Conservation (phyloP, 2,888 invertebrate species). For the Cremastobaeus sp. region DNA sequence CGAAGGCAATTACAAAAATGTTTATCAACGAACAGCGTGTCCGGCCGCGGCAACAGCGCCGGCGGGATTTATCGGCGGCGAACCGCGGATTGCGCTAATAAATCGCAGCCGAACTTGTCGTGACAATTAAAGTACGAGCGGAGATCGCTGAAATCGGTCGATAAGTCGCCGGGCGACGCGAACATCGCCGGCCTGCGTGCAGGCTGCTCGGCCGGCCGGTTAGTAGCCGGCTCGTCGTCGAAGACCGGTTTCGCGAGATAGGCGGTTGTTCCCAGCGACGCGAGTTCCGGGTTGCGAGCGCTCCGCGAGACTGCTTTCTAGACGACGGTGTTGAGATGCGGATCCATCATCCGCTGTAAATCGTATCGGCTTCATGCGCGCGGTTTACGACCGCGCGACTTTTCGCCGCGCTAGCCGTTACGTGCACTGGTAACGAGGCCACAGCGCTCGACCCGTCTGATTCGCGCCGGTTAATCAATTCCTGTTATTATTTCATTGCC, state of each 20-base stretch:
- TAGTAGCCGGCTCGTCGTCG: slow-evolving; percentile 23
- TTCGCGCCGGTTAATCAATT: slow-evolving; percentile 29
- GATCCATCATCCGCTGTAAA: too few relatives aligned
- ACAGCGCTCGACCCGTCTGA: too few relatives aligned
- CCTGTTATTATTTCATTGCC: slow-evolving; percentile 31
- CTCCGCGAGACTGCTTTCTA: too few relatives aligned
- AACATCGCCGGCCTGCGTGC: too few relatives aligned
- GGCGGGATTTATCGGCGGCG: slow-evolving; percentile 2
- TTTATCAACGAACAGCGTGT: too few relatives aligned
- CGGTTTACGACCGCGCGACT: too few relatives aligned
- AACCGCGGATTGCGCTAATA: slow-evolving; percentile 11
- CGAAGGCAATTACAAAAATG: too few relatives aligned
- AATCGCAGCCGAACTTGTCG: not conserved
- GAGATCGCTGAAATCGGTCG: slow-evolving; percentile 22
- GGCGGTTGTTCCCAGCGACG: too few relatives aligned
- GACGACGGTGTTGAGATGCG: slow-evolving; percentile 28
- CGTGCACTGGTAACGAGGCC: too few relatives aligned
- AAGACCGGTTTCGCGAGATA: slow-evolving; percentile 47
- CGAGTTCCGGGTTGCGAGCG: slow-evolving; percentile 50
- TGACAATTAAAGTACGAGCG: slow-evolving; percentile 11
- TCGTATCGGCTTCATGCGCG: too few relatives aligned
- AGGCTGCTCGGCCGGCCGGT: slow-evolving; percentile 14
- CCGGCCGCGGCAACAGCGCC: too few relatives aligned
- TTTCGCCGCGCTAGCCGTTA: too few relatives aligned
- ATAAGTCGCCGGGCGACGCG: slow-evolving; percentile 8